phyloP scores from a whole-genome alignment of 2,888 invertebrate genomes.

The Pristionchus entomophagus region DNA sequence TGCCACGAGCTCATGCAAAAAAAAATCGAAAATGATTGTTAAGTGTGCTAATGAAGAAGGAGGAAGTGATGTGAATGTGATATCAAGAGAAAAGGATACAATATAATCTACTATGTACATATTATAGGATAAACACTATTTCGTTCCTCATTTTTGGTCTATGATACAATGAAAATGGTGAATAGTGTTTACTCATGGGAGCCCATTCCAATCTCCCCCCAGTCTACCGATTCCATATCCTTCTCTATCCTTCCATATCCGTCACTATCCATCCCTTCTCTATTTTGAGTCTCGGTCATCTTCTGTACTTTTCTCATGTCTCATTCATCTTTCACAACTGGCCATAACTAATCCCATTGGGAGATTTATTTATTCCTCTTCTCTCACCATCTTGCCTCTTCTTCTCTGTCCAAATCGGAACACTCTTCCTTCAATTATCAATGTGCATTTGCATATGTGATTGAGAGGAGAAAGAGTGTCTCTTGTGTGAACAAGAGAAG shows the following conservation, averaged over 20 bases:
- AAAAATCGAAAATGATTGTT: no score
- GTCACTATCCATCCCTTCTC: neutral
- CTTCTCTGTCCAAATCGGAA: neutral
- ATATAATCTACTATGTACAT: no score
- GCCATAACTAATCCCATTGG: neutral
- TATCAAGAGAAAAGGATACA: no score
- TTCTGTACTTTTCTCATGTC: neutral
- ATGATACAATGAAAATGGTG: no score
- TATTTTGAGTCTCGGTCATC: neutral
- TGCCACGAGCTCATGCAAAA: no score
- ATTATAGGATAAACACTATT: no score
- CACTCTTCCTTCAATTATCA: neutral
- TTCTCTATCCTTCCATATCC: neutral
- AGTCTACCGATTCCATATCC: neutral
- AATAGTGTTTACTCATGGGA: no score
- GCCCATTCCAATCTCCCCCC: no score
- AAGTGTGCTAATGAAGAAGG: no score
- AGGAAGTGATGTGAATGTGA: no score
- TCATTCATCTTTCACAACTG: neutral
- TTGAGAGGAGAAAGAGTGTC: neutral
- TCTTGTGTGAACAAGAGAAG: neutral
- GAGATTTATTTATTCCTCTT: neutral
- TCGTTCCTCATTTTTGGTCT: no score
- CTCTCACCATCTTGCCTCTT: neutral
- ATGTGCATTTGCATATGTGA: constrained; percentile 13